Conservation (phyloP, 2,797 vertebrate species). For the Trachops cirrhosus region DNA sequence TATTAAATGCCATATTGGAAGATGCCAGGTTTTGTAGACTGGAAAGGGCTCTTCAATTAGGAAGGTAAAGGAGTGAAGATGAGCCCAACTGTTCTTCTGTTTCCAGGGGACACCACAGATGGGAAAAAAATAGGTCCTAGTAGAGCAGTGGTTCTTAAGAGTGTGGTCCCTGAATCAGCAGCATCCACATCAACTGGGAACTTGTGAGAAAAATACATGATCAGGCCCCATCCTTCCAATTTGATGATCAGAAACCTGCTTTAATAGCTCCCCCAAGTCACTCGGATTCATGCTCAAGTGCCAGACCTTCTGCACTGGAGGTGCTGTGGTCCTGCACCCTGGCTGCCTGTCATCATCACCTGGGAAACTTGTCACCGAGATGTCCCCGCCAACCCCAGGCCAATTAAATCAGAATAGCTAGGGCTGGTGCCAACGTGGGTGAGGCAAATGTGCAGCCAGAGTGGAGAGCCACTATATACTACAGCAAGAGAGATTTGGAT, state of each 20-base stretch:
- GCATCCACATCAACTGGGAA: not conserved
- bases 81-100: not conserved
- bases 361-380: not conserved
- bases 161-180: no score
- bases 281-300: not conserved
- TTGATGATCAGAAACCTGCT: not conserved
- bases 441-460: not conserved
- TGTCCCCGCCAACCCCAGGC: not conserved
- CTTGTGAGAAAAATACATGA: not conserved
- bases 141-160: not conserved
- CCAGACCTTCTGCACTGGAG: not conserved
- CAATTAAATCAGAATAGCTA: conserved; percentile 18
- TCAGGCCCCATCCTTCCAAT: not conserved
- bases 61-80: not conserved
- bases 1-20: conserved; percentile 39
- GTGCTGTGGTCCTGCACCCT: not conserved
- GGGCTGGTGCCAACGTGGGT: not conserved
- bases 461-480: not conserved
- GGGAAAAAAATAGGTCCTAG: not conserved
- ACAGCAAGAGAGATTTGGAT: not conserved
- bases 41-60: conserved; percentile 21
- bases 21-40: not conserved
- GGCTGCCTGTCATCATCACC: not conserved
- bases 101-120: not conserved
- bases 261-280: not conserved